phyloP scores from a whole-genome alignment of 2,888 invertebrate genomes.

The Trisateles emortualis region DNA sequence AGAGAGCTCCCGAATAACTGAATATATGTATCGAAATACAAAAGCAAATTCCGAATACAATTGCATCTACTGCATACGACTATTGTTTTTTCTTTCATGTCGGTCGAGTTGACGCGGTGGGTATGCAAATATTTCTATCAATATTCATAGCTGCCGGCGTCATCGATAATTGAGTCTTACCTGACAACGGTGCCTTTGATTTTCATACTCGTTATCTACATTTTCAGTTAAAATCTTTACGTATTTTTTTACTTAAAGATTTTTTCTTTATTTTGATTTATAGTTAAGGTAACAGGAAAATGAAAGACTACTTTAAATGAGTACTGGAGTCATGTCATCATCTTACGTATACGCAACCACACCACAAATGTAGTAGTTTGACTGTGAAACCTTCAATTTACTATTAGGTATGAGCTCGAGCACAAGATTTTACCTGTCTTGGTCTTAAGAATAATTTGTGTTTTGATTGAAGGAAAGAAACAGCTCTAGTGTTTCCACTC shows the following conservation, averaged over 20 bases:
- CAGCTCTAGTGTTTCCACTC: too few relatives aligned
- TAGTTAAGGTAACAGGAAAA: too few relatives aligned
- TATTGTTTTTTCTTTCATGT: slow-evolving; percentile 60
- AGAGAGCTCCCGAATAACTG: slow-evolving; percentile 40
- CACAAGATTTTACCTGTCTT: too few relatives aligned
- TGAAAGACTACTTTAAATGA: too few relatives aligned
- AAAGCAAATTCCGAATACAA: slow-evolving; percentile 42
- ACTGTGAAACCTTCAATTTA: too few relatives aligned
- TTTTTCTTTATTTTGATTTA: too few relatives aligned
- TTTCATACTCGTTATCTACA: slow-evolving; percentile 59
- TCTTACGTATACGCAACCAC: too few relatives aligned
- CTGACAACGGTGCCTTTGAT: slow-evolving; percentile 62
- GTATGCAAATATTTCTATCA: slow-evolving; percentile 76
- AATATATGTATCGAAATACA: slow-evolving; percentile 24
- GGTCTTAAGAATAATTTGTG: too few relatives aligned
- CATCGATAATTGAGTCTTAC: slow-evolving; percentile 78
- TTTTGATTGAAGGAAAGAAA: too few relatives aligned
- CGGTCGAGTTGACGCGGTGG: slow-evolving; percentile 56
- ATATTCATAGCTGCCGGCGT: slow-evolving; percentile 74
- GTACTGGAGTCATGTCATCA: too few relatives aligned
- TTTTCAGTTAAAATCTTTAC: slow-evolving; percentile 25
- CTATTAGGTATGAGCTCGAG: too few relatives aligned
- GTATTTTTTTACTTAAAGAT: background rate
- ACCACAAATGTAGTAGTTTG: too few relatives aligned
- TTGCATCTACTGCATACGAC: slow-evolving; percentile 42